A percentile compares a stretch with the other conserved stretches of the same genome.
Conservation (phyloP, 2,888 invertebrate genomes). For the Syrphus vitripennis region DNA sequence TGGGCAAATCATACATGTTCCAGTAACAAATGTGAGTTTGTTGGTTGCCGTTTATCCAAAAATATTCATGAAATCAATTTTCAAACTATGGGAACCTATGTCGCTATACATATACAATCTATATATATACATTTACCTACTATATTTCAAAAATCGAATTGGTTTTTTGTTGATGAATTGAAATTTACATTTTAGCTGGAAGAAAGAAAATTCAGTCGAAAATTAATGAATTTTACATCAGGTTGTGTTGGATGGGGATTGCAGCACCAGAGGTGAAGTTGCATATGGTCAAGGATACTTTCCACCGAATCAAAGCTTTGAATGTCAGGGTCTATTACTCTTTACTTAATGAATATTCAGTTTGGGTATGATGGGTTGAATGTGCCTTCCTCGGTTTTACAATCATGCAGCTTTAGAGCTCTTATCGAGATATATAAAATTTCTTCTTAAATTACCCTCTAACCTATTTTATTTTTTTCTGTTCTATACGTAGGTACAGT, state of each 20-base stretch:
- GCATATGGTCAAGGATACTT: neutral
- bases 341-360: neutral
- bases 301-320: neutral
- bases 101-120: no score
- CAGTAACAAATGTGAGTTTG: neutral
- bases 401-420: no score
- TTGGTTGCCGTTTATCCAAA: neutral
- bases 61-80: constrained; percentile 1
- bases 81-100: neutral
- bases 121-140: neutral
- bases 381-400: neutral
- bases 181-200: neutral
- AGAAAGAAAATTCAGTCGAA: neutral
- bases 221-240: neutral
- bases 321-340: neutral
- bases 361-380: neutral
- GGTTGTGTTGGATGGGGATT: neutral
- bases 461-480: neutral
- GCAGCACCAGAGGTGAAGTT: neutral
- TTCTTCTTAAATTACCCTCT: neutral
- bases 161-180: neutral
- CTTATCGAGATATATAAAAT: neutral
- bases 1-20: neutral
- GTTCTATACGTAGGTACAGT: neutral
- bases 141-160: neutral